Evolutionary conservation across 2,797 vertebrate species (phyloP).

Genomic region (Neosilurus mollespiculum): DNA sequence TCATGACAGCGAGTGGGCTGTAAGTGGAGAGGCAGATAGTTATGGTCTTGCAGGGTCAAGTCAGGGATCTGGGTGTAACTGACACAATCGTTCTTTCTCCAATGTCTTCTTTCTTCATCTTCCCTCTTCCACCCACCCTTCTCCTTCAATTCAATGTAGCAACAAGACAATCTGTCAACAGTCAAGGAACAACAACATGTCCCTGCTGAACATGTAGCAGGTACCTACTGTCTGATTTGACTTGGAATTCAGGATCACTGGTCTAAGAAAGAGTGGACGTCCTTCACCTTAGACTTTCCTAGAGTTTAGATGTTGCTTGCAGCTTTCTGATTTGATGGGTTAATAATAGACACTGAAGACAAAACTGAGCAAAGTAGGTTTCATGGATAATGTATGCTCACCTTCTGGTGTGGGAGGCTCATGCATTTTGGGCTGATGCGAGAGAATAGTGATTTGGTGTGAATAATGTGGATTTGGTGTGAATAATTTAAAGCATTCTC

Average conservation of each 20-base stretch:
- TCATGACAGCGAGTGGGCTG: constrained; percentile 13
- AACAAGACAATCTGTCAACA: constrained; percentile 5
- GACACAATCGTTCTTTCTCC: neutral
- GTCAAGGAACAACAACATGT: neutral
- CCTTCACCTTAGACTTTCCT: neutral
- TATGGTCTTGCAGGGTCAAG: constrained; percentile 1
- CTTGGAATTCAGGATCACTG: constrained; percentile 9
- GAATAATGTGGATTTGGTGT: neutral
- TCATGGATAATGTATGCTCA: neutral
- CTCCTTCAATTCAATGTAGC: neutral
- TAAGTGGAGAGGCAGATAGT: constrained; percentile 22
- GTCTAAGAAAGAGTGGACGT: neutral
- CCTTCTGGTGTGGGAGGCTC: neutral
- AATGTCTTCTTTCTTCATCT: no score
- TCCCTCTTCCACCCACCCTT: neutral
- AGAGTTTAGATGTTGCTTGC: neutral
- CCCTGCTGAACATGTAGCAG: neutral
- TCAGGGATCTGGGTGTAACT: neutral
- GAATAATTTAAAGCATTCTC: constrained; percentile 1
- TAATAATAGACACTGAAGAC: neutral
- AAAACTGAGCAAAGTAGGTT: constrained; percentile 2
- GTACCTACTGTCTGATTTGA: neutral
- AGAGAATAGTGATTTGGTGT: no score
- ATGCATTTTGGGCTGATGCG: neutral
- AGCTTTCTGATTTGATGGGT: neutral